Base-by-base conservation (phyloP, 2,797 vertebrate genomes). In the Atherinosoma microstoma region DNA sequence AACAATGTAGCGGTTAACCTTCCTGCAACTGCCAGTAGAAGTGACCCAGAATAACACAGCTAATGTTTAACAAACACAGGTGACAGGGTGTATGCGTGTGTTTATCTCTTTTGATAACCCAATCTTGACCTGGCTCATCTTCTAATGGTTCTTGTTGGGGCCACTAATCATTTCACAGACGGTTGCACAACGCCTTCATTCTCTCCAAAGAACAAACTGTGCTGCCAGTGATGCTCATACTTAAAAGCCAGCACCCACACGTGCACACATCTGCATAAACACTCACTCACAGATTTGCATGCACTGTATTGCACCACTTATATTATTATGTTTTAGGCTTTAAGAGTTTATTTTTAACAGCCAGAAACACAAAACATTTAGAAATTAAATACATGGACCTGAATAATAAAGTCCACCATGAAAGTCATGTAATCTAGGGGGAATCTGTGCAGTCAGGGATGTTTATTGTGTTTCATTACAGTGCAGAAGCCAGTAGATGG, bases 51-150 rank as follows among this genome's bases (percentile, higher is more conserved):
- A 68, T 76, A 67, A 62, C 49, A 63, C 47, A 4, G 59, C 61
- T 84, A 78, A 86, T 91, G 70, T 85, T 86, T 78, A 68, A 82
- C 82, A 89, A 81, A 87, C 80, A 79, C 73, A 80, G 27, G 53
- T 73, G 78, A 84, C 56, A 62, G 35, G 20, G 34, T 68, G 51
- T 56, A 18, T 56, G 32, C 71, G 53, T 61, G n/a, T 67, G 70
- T 72, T 67, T 58, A 71, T 73, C 51, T 74, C 70, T 65, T 76
- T 68, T 82, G 70, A 79, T 84, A 81, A 88, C 80, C 77, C 30
- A 27, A 0, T 69, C 59, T 58, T 81, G 84, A 86, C 76, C 86
- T 64, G 53, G 35, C 79, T 87, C 78, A 67, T 90, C 76, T 67
- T 75, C 70, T 75, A 71, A 79, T 49, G 73, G 77, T 70, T 29